Base-by-base conservation (phyloP, 2,113 vertebrate species). In the Oncorhynchus tshawytscha region DNA sequence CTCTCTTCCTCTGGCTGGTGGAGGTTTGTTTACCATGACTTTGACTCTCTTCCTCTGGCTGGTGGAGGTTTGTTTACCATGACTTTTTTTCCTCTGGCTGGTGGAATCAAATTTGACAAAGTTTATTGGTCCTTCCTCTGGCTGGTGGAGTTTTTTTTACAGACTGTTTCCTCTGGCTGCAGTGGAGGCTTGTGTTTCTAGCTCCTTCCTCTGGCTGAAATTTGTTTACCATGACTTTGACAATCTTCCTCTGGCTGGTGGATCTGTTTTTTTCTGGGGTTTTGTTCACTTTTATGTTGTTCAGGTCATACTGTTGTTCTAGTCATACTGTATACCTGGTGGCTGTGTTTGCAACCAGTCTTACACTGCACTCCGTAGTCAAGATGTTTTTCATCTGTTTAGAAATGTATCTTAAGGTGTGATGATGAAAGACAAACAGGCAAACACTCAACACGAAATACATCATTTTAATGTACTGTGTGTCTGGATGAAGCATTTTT, bases 301-400 rank as follows among this genome's bases (percentile, higher is more conserved):
- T 34, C 34, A 1, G 34, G 34, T 7, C 34, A 34, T 84, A n/a
- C 60, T 64, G 60, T 24, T n/a, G n/a, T n/a, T n/a, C n/a, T n/a
- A n/a, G 34, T 7, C 34, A 34, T 84, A n/a, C 60, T 64, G 60
- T 24, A 16, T 64, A 8, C n/a, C n/a, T 64, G 8, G n/a, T 20
- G 22, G 67, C 16, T 31, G 67, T 16, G 31, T 39, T 67, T 18
- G 2, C 82, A 13, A 3, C 76, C 27, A 64, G 83, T 82, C 64
- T 54, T 27, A 51, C 71, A 72, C 39, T 70, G 74, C 72, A 18
- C 73, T 78, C 60, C 22, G 24, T 20, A 80, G 83, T 87, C 79
- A 54, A 84, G 77, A 72, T 78, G 75, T 70, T 51, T 86, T 82
- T 84, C 74, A 80, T 84, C 81, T 72, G 70, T 18, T 76, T 15